phyloP scores from a whole-genome alignment of 2,113 vertebrate species.

The Alouatta palliata region DNA sequence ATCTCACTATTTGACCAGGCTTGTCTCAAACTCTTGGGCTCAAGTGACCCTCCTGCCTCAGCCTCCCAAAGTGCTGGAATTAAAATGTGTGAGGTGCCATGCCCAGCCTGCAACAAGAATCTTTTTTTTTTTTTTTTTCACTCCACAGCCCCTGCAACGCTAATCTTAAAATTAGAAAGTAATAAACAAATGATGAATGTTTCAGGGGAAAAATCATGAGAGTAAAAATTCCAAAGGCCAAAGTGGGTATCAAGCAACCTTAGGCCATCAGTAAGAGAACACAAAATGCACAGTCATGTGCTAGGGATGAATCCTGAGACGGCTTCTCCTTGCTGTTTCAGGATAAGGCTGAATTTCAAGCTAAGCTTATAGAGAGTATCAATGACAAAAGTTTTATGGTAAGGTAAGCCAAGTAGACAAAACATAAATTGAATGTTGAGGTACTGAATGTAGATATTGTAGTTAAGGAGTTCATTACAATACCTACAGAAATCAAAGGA shows the following conservation, averaged over 20 bases:
- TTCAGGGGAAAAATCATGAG: constrained; percentile 8
- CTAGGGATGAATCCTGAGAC: not conserved
- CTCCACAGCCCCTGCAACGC: not conserved
- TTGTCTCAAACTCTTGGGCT: no score
- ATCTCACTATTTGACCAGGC: no score
- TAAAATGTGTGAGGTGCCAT: no score
- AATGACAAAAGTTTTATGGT: not conserved
- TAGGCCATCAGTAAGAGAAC: not conserved
- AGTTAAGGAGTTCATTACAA: not conserved
- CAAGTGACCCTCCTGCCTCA: no score
- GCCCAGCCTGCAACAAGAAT: no score
- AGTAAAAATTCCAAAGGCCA: not conserved
- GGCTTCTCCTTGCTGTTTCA: not conserved
- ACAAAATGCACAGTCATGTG: not conserved
- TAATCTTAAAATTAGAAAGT: not conserved
- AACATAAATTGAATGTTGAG: not conserved
- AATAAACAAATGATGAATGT: not conserved
- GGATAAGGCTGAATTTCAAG: not conserved
- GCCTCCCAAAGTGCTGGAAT: no score
- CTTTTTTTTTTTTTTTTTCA: no score
- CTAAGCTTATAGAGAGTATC: not conserved
- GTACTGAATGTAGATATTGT: not conserved
- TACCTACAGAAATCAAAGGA: not conserved
- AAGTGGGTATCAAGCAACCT: not conserved
- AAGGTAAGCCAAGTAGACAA: not conserved